Conservation (phyloP, 2,113 vertebrate genomes). For the Tiliqua scincoides region DNA sequence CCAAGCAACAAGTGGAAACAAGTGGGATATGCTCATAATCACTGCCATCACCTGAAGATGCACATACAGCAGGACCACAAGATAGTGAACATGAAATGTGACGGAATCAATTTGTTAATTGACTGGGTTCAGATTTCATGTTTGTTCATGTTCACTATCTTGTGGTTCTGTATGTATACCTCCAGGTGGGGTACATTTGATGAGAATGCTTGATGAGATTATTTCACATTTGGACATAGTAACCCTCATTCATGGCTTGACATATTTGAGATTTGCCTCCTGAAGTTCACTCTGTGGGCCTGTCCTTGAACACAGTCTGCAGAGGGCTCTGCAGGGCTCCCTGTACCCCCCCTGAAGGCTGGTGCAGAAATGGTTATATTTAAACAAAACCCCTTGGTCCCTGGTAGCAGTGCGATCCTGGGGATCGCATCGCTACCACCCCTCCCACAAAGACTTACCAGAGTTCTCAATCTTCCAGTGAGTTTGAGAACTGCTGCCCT, state of each 20-base stretch:
- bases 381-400: too few relatives aligned
- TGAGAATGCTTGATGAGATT: not conserved
- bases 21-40: not conserved
- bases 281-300: not conserved
- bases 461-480: too few relatives aligned
- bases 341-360: too few relatives aligned
- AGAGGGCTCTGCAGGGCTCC: too few relatives aligned
- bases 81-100: not conserved
- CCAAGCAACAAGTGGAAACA: too few relatives aligned
- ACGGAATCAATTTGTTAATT: not conserved
- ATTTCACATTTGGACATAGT: not conserved
- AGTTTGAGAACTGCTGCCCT: too few relatives aligned
- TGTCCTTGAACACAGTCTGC: not conserved
- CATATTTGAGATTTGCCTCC: not conserved
- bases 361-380: too few relatives aligned
- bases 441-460: too few relatives aligned
- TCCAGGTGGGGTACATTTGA: not conserved
- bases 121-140: not conserved
- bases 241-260: not conserved
- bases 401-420: too few relatives aligned
- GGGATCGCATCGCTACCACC: too few relatives aligned
- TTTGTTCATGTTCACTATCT: not conserved
- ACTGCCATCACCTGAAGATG: not conserved
- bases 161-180: not conserved
- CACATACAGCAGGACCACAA: not conserved